Evolutionary conservation across 2,888 invertebrate genomes (phyloP).

Genomic region (Cantharis lateralis): DNA sequence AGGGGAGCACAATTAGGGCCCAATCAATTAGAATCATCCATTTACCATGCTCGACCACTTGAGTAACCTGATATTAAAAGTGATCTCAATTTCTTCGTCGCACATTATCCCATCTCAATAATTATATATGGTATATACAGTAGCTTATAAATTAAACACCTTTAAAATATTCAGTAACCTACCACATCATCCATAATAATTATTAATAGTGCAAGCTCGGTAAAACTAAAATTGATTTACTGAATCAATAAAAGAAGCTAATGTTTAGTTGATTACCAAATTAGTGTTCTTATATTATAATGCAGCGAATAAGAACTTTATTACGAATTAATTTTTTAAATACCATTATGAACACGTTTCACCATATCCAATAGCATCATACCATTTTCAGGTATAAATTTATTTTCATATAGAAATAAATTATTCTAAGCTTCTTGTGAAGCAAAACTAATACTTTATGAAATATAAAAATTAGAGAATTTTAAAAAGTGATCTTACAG

Average conservation of each 20-base stretch:
- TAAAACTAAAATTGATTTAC: background rate
- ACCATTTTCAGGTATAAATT: background rate
- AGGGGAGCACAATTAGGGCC: conserved; percentile 11
- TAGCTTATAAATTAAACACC: conserved; percentile 1
- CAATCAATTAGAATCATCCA: conserved; percentile 19
- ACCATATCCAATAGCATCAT: background rate
- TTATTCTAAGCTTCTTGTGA: no score
- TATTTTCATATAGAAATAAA: no score
- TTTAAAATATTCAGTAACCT: conserved; percentile 9
- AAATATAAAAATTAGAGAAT: no score
- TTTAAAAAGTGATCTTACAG: background rate
- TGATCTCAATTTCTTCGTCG: conserved; percentile 5
- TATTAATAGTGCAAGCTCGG: background rate
- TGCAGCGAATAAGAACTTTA: background rate
- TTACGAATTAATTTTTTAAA: background rate
- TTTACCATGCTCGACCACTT: conserved; percentile 12
- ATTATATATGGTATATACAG: conserved; percentile 10
- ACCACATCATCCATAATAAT: conserved; percentile 2
- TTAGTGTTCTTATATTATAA: background rate
- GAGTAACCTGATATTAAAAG: conserved; percentile 21
- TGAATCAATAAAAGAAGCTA: background rate
- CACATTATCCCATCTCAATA: conserved; percentile 7
- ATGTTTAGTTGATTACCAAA: background rate
- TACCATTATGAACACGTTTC: background rate
- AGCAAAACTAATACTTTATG: background rate